phyloP scores from a whole-genome alignment of 2,113 vertebrate genomes.

The Halcyon senegalensis region DNA sequence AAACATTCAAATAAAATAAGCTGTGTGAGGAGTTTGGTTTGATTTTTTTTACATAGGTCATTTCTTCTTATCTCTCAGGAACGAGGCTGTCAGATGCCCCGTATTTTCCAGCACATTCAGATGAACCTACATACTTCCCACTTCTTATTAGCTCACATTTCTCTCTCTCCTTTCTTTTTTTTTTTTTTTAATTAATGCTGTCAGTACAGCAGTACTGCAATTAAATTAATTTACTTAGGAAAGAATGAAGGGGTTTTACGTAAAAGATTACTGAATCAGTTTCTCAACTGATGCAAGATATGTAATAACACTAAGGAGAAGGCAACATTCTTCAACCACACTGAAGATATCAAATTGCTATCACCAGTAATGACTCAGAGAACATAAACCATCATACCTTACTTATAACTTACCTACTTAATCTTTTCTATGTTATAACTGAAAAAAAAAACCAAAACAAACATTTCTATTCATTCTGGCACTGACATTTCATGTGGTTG shows the following conservation, averaged over 20 bases:
- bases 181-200: neutral
- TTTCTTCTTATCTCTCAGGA: neutral
- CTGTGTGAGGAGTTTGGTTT: neutral
- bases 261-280: neutral
- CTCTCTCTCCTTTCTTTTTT: neutral
- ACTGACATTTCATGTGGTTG: neutral
- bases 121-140: neutral
- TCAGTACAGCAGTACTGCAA: neutral
- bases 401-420: accelerated
- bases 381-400: neutral
- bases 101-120: neutral
- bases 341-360: neutral
- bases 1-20: neutral
- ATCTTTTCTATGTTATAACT: neutral
- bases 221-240: neutral
- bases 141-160: neutral
- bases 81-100: neutral
- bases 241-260: neutral
- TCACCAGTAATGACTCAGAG: neutral
- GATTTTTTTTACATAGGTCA: neutral
- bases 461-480: neutral
- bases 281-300: neutral
- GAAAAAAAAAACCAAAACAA: neutral
- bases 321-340: neutral
- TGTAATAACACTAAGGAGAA: neutral